Evolutionary conservation across 2,797 vertebrate genomes (phyloP), one percentile per base, ranked within the genome.

Genomic region (Peromyscus aztecus): DNA sequence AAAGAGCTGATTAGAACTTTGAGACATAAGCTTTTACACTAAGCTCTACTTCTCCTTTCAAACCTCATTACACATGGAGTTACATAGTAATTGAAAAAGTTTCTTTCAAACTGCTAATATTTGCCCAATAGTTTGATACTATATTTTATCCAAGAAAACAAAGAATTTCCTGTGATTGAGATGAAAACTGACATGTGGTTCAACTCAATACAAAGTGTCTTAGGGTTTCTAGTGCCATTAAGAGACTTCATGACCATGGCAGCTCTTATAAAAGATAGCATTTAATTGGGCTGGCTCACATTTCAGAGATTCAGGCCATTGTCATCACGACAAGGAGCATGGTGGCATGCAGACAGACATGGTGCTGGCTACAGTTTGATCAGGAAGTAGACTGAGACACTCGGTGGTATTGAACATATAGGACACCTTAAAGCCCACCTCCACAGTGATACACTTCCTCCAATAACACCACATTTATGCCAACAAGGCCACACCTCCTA

Each of bases 21-120:
- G 31, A n/a, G 84, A 88, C 63, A 40, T 90, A 87, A 81, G 37
- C 16, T 94, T 88, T 83, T 73, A 82, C 19, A 67, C 12, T 94
- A 77, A 63, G 21, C 14, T 69, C 14, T 67, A 29, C 27, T 85
- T 95, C 37, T 0, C 85, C 65, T 97, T 91, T 93, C 43, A 96
- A 95, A 80, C 24, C 65, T 96, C 24, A 21, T 4, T 59, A 11
- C 43, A 69, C 10, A 91, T 21, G 77, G 12, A 91, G 95, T 49
- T 43, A 80, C 71, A 87, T 89, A 69, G 80, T 81, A 83, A 96
- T 82, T 93, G 24, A 67, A 85, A 95, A 76, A 19, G 23, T 87
- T 94, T 89, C 46, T 80, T 96, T 61, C 34, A 90, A 87, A 92
- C 31, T 89, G 59, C 46, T 27, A 91, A 61, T 55, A 80, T 52